A percentile compares a stretch with the other conserved stretches of the same genome.
Conservation (phyloP, 2,113 vertebrate genomes). For the Leptobrachium ailaonicum region DNA sequence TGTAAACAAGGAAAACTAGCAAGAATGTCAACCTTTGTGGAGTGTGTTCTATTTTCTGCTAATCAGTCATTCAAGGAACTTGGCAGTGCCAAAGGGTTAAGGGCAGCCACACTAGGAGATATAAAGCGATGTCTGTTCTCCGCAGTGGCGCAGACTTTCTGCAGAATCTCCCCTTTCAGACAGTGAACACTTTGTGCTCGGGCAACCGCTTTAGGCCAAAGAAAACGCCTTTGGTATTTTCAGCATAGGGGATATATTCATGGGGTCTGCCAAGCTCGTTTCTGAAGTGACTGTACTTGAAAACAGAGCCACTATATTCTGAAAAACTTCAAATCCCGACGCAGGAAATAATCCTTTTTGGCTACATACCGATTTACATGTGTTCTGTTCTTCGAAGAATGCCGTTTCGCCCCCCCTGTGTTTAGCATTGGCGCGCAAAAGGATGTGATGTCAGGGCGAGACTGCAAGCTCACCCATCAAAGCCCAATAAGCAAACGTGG, state of each 20-base stretch:
- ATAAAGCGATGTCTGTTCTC: constrained; percentile 44
- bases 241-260: constrained; percentile 49
- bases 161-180: constrained; percentile 43
- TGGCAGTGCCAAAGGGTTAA: constrained; percentile 12
- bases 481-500: neutral
- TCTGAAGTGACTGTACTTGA: constrained; percentile 49
- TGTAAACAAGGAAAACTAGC: no score
- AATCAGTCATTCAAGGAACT: neutral
- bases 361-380: constrained; percentile 16
- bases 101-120: constrained; percentile 1
- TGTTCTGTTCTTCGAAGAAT: constrained; percentile 38
- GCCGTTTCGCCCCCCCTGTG: constrained; percentile 21
- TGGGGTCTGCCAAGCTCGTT: constrained; percentile 44
- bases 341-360: constrained; percentile 47
- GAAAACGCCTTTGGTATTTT: constrained; percentile 49
- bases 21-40: no score
- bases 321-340: constrained; percentile 36
- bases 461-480: neutral
- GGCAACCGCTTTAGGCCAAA: constrained; percentile 34
- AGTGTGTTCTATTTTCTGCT: no score
- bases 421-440: constrained; percentile 1
- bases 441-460: neutral
- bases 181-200: constrained; percentile 46
- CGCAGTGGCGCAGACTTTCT: constrained; percentile 34
- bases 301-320: constrained; percentile 40